Conservation (phyloP, 2,113 vertebrate species). For the Pongo pygmaeus region DNA sequence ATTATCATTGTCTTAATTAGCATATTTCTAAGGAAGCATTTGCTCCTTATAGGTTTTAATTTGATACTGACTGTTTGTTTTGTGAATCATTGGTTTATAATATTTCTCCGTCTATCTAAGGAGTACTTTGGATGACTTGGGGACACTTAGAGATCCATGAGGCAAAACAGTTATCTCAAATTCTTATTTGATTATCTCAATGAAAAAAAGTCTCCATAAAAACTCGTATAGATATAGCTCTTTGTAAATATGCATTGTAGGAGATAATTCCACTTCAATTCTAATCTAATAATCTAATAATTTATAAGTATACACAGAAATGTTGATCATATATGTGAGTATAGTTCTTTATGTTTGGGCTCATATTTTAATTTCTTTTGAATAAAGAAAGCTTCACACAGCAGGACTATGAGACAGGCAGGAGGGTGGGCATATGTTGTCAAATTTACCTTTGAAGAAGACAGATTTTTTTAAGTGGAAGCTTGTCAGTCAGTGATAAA, state of each 20-base stretch:
- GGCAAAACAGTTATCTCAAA: background rate
- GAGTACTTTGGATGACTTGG: background rate
- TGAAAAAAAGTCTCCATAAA: background rate
- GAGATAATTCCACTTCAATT: background rate
- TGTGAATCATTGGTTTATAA: background rate
- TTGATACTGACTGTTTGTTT: background rate
- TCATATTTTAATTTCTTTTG: constrained; percentile 1
- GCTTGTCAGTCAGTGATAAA: background rate
- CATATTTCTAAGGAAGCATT: background rate
- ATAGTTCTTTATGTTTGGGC: background rate
- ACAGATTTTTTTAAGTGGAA: background rate
- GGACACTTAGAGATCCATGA: background rate
- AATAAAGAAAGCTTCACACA: background rate
- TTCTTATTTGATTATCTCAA: background rate
- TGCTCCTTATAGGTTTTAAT: background rate
- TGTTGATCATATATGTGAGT: background rate
- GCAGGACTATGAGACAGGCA: background rate
- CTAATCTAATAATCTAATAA: background rate
- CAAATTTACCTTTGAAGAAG: background rate
- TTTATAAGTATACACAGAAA: background rate
- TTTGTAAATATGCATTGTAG: background rate
- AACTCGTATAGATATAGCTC: background rate
- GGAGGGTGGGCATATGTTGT: background rate
- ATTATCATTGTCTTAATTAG: background rate
- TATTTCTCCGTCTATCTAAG: background rate